phyloP scores from a whole-genome alignment of 2,888 invertebrate species.

The Dryomyza anilis region DNA sequence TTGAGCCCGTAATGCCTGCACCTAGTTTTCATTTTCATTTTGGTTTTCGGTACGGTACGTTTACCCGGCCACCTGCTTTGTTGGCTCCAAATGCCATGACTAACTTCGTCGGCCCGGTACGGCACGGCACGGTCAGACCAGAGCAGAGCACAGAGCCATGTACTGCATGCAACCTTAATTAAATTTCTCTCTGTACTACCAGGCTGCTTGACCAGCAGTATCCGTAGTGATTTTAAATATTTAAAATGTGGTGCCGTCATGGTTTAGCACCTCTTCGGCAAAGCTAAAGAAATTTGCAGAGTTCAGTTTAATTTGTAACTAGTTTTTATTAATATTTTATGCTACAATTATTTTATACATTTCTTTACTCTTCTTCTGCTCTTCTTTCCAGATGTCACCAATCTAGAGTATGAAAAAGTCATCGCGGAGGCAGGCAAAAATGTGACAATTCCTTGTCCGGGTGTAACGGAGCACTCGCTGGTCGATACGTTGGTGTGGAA shows the following conservation, averaged over 20 bases:
- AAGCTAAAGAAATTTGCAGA: neutral
- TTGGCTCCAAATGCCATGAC: too few species aligned
- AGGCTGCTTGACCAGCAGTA: neutral
- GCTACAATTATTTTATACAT: neutral
- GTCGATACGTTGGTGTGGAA: constrained; percentile 71
- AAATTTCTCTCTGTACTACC: neutral
- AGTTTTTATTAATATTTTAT: neutral
- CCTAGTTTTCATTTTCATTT: too few species aligned
- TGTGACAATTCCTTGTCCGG: constrained; percentile 71
- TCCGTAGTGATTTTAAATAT: too few species aligned
- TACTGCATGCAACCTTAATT: neutral
- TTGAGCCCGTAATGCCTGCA: constrained; percentile 33
- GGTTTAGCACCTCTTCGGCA: neutral
- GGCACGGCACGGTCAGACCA: neutral
- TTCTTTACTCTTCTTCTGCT: neutral
- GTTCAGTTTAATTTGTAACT: neutral
- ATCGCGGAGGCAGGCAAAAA: constrained; percentile 70
- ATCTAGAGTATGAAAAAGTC: constrained; percentile 66
- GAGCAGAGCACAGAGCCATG: neutral
- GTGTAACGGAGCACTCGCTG: constrained; percentile 70
- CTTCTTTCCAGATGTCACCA: constrained; percentile 66
- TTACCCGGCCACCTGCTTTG: too few species aligned
- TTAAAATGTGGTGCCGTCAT: too few species aligned
- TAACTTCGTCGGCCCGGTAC: too few species aligned
- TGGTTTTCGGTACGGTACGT: too few species aligned